These are phyloP conservation scores for Gastrophysa polygoni DNA, from an alignment of 2,888 invertebrate species.

Conservation along the genomic window DNA sequence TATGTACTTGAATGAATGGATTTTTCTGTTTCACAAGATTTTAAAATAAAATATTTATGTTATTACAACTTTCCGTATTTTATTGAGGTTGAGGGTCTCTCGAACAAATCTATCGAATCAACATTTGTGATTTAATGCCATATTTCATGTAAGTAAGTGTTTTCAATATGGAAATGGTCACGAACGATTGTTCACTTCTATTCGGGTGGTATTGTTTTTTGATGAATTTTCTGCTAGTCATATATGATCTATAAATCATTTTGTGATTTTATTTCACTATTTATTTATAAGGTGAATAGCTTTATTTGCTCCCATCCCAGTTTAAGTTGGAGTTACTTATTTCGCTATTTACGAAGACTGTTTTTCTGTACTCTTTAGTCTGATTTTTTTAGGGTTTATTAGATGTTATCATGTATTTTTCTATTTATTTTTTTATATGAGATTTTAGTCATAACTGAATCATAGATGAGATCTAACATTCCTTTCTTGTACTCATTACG, in stretches of 20 bases:
- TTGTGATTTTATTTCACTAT: constrained; percentile 16
- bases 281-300: constrained; percentile 1
- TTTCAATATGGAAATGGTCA: constrained; percentile 13
- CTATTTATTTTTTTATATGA: constrained; percentile 42
- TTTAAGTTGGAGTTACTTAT: background rate
- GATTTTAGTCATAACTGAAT: constrained; percentile 32
- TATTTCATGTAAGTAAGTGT: constrained; percentile 23
- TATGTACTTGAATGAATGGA: too few relatives aligned
- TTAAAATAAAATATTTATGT: background rate
- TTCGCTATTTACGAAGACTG: background rate
- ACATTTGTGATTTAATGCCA: constrained; percentile 36
- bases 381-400: constrained; percentile 21
- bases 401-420: constrained; percentile 38
- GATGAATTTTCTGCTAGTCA: constrained; percentile 13
- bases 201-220: constrained; percentile 3
- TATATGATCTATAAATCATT: constrained; percentile 6
- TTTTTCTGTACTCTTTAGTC: background rate
- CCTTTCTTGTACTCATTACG: constrained; percentile 39
- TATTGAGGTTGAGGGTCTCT: background rate
- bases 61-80: background rate
- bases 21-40: background rate
- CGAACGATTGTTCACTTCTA: too few relatives aligned
- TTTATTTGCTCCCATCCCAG: background rate
- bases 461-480: constrained; percentile 31
- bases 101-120: constrained; percentile 7